Conservation (phyloP, 1,140 invertebrate genomes). For the Olivierus martensii region DNA sequence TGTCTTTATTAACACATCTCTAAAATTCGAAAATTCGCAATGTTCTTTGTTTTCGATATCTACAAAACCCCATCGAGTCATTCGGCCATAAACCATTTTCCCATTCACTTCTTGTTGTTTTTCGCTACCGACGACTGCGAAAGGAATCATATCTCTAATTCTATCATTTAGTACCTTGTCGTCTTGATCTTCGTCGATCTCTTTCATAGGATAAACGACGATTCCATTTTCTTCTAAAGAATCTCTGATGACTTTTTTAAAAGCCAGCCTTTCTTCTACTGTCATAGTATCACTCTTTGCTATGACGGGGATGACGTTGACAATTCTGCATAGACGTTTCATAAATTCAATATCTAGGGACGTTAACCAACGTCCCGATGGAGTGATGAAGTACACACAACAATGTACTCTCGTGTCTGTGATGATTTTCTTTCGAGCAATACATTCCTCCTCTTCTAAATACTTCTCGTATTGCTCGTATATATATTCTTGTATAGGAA, state of each 20-base stretch:
- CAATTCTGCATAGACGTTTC: conserved; percentile 39
- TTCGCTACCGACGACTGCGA: conserved; percentile 28
- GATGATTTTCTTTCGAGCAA: conserved; percentile 25
- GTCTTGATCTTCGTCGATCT: conserved; percentile 21
- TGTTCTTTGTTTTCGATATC: conserved; percentile 26
- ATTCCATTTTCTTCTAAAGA: conserved; percentile 23
- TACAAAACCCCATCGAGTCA: conserved; percentile 27
- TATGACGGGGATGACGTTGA: conserved; percentile 44
- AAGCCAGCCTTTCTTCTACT: conserved; percentile 26
- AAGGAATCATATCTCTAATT: conserved; percentile 27
- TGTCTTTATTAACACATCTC: conserved; percentile 29
- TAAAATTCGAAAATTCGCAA: conserved; percentile 25
- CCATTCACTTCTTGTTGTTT: too few relatives aligned
- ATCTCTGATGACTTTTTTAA: conserved; percentile 30
- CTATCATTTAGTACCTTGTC: conserved; percentile 19
- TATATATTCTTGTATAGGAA: conserved; percentile 27
- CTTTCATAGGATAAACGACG: conserved; percentile 22
- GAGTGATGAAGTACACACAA: conserved; percentile 24
- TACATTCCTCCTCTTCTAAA: conserved; percentile 25
- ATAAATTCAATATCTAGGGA: conserved; percentile 37
- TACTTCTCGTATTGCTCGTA: conserved; percentile 26
- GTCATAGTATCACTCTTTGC: conserved; percentile 44
- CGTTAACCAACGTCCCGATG: conserved; percentile 43
- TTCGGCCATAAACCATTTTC: conserved; percentile 24
- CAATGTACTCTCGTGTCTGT: conserved; percentile 19